Evolutionary conservation across 2,888 invertebrate genomes (phyloP).

Genomic region (Schizaphis graminum): DNA sequence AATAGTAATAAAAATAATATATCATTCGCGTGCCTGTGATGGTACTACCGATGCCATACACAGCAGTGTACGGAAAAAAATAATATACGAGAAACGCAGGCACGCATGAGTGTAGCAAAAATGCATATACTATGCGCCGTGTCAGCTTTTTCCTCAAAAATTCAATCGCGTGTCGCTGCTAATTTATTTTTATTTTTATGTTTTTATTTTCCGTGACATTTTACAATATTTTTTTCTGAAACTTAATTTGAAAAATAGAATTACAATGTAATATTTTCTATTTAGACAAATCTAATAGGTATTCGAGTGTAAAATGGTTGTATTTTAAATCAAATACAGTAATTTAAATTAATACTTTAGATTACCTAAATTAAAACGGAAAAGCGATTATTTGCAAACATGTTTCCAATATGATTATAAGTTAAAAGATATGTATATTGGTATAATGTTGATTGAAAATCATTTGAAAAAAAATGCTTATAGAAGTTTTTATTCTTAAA

Average conservation of each 20-base stretch:
- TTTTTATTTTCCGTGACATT: background rate
- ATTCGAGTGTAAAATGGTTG: background rate
- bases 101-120: conserved; percentile 41
- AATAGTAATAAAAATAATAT: conserved; percentile 4
- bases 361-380: background rate
- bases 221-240: background rate
- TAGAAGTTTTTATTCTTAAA: background rate
- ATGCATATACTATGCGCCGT: conserved; percentile 44
- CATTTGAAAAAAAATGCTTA: background rate
- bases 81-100: background rate
- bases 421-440: background rate
- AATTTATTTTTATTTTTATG: background rate
- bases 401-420: background rate
- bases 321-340: background rate
- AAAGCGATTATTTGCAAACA: background rate
- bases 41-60: background rate
- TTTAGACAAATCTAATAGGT: background rate
- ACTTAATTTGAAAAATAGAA: background rate
- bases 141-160: background rate
- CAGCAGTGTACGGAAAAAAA: background rate
- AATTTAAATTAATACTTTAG: background rate
- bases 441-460: background rate
- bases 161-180: background rate
- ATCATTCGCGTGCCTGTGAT: background rate
- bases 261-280: background rate